Percentiles rank a stretch among this genome's conserved stretches.
phyloP scores from a whole-genome alignment of 2,888 invertebrate genomes.

The Gandaritis pyraliata region DNA sequence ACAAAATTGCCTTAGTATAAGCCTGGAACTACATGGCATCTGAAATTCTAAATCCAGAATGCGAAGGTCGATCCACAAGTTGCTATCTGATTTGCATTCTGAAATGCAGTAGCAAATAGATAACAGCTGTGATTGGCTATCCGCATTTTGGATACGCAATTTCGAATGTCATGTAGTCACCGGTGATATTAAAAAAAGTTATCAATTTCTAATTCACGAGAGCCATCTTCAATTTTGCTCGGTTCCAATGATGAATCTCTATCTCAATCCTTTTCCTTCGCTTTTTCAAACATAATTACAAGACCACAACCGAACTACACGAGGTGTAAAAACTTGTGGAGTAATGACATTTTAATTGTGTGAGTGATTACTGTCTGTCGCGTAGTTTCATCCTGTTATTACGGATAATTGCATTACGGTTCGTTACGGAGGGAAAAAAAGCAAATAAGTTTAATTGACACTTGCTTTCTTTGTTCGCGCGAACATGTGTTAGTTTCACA shows the following conservation, averaged over 20 bases:
- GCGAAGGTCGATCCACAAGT: too few relatives aligned
- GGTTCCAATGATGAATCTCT: constrained; percentile 20
- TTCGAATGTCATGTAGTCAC: too few relatives aligned
- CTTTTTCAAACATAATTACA: constrained; percentile 60
- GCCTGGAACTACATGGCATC: too few relatives aligned
- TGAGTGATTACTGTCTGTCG: constrained; percentile 75
- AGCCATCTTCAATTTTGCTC: constrained; percentile 21
- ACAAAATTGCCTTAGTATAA: too few relatives aligned
- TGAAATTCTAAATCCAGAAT: too few relatives aligned
- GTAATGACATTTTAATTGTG: constrained; percentile 84
- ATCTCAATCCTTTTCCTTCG: constrained; percentile 34
- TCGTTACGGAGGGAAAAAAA: constrained; percentile 79
- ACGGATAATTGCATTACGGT: constrained; percentile 83
- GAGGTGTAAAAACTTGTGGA: constrained; percentile 77
- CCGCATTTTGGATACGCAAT: too few relatives aligned
- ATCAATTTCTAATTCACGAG: constrained; percentile 7
- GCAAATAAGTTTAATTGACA: constrained; percentile 80
- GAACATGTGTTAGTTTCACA: constrained; percentile 74
- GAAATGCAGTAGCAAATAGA: too few relatives aligned
- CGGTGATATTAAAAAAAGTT: not conserved
- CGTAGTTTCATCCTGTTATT: constrained; percentile 82
- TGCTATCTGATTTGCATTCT: too few relatives aligned
- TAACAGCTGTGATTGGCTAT: too few relatives aligned
- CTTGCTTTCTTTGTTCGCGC: constrained; percentile 77
- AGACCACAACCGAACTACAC: constrained; percentile 45